phyloP scores from a whole-genome alignment of 1,140 invertebrate species.

The Trichomalopsis sarcophagae region DNA sequence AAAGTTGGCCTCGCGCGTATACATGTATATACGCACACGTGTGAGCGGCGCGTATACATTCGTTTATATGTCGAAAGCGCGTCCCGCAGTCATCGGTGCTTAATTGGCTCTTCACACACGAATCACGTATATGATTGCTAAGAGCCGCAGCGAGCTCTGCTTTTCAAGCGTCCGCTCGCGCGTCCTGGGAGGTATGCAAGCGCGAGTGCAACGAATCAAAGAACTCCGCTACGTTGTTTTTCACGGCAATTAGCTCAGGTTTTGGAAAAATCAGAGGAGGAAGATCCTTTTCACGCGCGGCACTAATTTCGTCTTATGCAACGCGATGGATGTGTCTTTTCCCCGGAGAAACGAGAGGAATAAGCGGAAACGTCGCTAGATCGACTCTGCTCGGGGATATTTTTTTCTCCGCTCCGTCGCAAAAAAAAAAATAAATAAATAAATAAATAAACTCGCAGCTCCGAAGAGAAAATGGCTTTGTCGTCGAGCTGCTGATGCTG shows the following conservation, averaged over 20 bases:
- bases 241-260: slow-evolving; percentile 32
- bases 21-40: neutral
- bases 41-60: neutral
- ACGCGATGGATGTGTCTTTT: neutral
- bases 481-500: neutral
- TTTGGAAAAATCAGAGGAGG: neutral
- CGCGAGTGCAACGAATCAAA: neutral
- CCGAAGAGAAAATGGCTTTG: neutral
- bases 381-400: too few species aligned
- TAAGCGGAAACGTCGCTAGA: too few species aligned
- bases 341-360: too few species aligned
- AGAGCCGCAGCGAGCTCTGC: slow-evolving; percentile 6
- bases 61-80: neutral
- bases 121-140: slow-evolving; percentile 51
- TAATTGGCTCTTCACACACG: slow-evolving; percentile 50
- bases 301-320: neutral
- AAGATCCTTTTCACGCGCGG: neutral
- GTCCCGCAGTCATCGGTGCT: slow-evolving; percentile 21
- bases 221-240: neutral
- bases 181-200: neutral
- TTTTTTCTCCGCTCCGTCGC: neutral
- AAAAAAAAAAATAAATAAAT: too few species aligned
- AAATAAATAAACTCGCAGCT: neutral
- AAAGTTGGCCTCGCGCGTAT: neutral
- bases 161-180: slow-evolving; percentile 22